phyloP scores from a whole-genome alignment of 2,113 vertebrate genomes.

The Vanacampus margaritifer region DNA sequence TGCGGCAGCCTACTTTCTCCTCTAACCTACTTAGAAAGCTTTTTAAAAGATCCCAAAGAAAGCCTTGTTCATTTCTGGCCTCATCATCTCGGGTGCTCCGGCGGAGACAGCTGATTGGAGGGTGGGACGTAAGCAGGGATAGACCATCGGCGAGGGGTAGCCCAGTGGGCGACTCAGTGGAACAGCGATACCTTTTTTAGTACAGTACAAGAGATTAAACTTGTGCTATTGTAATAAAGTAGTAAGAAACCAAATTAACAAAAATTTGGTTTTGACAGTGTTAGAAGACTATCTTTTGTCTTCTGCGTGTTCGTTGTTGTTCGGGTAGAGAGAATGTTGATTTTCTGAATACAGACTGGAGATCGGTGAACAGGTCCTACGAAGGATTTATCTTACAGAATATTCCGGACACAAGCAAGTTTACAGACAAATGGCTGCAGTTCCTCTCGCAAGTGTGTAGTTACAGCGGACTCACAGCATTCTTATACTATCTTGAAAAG shows the following conservation, averaged over 20 bases:
- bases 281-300: too few relatives aligned
- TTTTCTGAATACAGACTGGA: too few relatives aligned
- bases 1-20: constrained; percentile 72
- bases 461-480: too few relatives aligned
- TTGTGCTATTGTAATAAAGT: neutral
- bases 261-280: too few relatives aligned
- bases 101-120: constrained; percentile 45
- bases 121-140: constrained; percentile 31
- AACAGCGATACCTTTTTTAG: neutral
- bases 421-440: too few relatives aligned
- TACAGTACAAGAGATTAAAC: neutral
- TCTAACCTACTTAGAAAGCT: constrained; percentile 75
- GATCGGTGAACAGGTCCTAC: too few relatives aligned
- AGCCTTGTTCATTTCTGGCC: constrained; percentile 63
- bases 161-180: neutral
- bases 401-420: too few relatives aligned
- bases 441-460: too few relatives aligned
- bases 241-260: neutral
- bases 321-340: too few relatives aligned
- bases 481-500: too few relatives aligned
- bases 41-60: constrained; percentile 73
- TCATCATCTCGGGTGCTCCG: constrained; percentile 38
- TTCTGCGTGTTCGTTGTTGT: too few relatives aligned
- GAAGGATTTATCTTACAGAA: too few relatives aligned
- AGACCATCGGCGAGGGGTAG: constrained; percentile 14